Evolutionary conservation across 2,888 invertebrate species (phyloP), one percentile per base, ranked within the genome.

Genomic region (Spatulosminthurus flaviceps): DNA sequence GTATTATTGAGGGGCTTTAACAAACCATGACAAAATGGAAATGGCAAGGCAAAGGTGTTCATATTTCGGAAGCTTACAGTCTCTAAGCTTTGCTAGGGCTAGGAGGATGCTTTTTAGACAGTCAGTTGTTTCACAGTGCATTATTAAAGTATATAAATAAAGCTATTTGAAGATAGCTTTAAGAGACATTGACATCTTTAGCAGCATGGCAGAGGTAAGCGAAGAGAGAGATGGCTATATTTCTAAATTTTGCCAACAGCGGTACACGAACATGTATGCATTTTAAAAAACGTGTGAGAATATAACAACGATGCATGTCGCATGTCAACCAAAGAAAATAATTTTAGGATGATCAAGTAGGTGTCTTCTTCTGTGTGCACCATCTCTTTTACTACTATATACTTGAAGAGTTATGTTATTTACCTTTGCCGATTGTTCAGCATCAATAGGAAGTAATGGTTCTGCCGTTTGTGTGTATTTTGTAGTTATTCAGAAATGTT

Each of bases 141-240:
- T 21, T 60, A 60, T 60, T 21, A 60, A 60, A 60, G 34, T 34
- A 34, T 34, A 34, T 34, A 34, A 34, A 34, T 34, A 34, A 34
- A 34, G 34, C 34, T 34, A 34, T 34, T 34, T 60, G 11, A 43
- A 43, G 43, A 43, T 19, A 43, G 9, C 43, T 43, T 43, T 13
- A 60, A 13, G 60, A 60, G 60, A 60, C 60, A 60, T 60, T 60
- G 60, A 60, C 60, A 60, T 60, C 60, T 60, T 60, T 34, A 34
- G 34, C 34, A 34, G 34, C 34, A 7, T 34, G 34, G 34, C 34
- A 34, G 5, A 9, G 34, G 34, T 34, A 34, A 34, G 34, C 9
- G 34, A 7, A 34, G 5, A 34, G 5, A 34, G 34, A 34, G 34
- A 34, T 34, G 34, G n/a, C n/a, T n/a, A n/a, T 9, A 34, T 34